Percentiles rank a stretch among this genome's conserved stretches.
These are phyloP conservation scores for Botia almorhae DNA, from an alignment of 2,797 vertebrate genomes.

Conservation along the genomic window DNA sequence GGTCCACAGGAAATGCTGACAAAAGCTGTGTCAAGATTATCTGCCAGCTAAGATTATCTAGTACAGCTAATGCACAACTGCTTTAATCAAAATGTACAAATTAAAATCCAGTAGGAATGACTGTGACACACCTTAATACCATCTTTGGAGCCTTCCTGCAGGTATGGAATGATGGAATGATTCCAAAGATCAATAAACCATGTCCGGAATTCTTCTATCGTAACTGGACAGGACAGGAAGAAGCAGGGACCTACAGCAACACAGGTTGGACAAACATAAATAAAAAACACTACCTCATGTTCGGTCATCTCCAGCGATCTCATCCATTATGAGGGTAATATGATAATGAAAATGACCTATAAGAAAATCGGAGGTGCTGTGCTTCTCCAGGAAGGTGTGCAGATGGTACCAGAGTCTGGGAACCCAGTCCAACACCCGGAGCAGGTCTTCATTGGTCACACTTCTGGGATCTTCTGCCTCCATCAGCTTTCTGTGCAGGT, in stretches of 20 bases:
- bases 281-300: neutral
- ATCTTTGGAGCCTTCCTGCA: slow-evolving; percentile 96
- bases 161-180: slow-evolving; percentile 97
- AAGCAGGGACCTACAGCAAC: slow-evolving; percentile 89
- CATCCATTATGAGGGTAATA: neutral
- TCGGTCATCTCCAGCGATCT: neutral
- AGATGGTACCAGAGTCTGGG: slow-evolving; percentile 98
- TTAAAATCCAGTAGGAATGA: neutral
- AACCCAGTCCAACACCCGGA: slow-evolving; percentile 95
- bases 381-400: slow-evolving; percentile 97
- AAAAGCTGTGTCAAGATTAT: too few species aligned
- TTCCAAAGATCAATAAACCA: slow-evolving; percentile 99
- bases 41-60: too few species aligned
- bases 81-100: too few species aligned
- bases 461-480: slow-evolving; percentile 90
- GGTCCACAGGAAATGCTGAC: too few species aligned
- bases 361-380: slow-evolving; percentile 98
- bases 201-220: slow-evolving; percentile 92
- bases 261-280: neutral
- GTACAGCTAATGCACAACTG: too few species aligned
- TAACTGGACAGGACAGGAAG: slow-evolving; percentile 96
- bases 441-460: slow-evolving; percentile 88
- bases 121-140: slow-evolving; percentile 87
- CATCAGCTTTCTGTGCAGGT: slow-evolving; percentile 94
- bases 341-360: slow-evolving; percentile 79